Evolutionary conservation across 2,888 invertebrate genomes (phyloP).

Genomic region (Cybosia mesomella): DNA sequence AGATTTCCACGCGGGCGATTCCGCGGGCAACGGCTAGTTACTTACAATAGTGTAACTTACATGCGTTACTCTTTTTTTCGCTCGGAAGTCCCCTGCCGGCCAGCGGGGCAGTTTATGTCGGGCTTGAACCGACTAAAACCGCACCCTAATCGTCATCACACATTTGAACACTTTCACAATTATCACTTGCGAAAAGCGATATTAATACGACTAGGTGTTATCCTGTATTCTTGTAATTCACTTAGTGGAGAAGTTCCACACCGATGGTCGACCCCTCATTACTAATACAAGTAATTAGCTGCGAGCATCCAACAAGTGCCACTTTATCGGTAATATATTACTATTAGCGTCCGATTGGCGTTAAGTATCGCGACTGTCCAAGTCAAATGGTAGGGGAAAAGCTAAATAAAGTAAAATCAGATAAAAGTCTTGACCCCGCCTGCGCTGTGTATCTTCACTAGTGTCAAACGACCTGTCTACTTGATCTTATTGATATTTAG

Average conservation of each 20-base stretch:
- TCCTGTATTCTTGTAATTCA: constrained; percentile 46
- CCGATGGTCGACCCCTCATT: constrained; percentile 65
- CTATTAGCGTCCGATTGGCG: constrained; percentile 77
- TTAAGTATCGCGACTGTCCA: constrained; percentile 69
- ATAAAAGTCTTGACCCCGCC: constrained; percentile 67
- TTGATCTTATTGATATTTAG: constrained; percentile 53
- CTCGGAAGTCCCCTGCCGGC: too few species aligned
- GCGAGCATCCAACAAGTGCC: constrained; percentile 71
- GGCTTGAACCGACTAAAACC: too few species aligned
- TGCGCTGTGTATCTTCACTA: constrained; percentile 74
- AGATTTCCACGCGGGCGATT: too few species aligned
- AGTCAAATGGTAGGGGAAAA: constrained; percentile 56
- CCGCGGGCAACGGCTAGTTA: too few species aligned
- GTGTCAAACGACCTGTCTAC: constrained; percentile 64
- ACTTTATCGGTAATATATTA: constrained; percentile 78
- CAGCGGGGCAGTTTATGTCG: too few species aligned
- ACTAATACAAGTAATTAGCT: constrained; percentile 83
- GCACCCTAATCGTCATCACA: too few species aligned
- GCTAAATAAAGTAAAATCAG: constrained; percentile 52
- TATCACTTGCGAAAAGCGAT: constrained; percentile 65
- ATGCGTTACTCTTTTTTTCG: too few species aligned
- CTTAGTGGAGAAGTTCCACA: constrained; percentile 22
- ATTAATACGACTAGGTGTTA: constrained; percentile 63
- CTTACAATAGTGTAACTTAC: too few species aligned
- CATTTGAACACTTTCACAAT: constrained; percentile 52